Conservation (phyloP, 2,888 invertebrate genomes). For the Xestia xanthographa region DNA sequence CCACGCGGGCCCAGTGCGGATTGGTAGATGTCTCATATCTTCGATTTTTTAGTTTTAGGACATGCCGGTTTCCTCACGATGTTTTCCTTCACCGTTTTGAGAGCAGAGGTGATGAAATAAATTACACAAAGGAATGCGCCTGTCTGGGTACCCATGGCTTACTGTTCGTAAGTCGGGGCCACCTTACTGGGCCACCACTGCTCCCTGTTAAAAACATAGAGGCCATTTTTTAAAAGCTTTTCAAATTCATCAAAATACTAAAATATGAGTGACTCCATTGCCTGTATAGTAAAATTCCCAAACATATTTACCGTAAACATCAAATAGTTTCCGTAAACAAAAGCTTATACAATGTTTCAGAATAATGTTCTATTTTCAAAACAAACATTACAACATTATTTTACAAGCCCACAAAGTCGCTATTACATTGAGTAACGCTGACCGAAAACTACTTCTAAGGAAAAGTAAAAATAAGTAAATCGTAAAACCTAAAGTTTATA, state of each 20-base stretch:
- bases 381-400: constrained; percentile 42
- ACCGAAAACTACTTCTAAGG: constrained; percentile 56
- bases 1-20: too few relatives aligned
- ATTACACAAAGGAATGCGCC: too few relatives aligned
- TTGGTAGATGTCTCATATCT: too few relatives aligned
- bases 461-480: constrained; percentile 64
- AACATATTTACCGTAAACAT: constrained; percentile 9
- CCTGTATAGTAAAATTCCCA: constrained; percentile 2
- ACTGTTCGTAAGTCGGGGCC: too few relatives aligned
- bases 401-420: constrained; percentile 22
- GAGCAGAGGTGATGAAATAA: too few relatives aligned
- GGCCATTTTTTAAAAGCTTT: not conserved
- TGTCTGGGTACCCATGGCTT: too few relatives aligned
- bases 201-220: not conserved
- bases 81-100: too few relatives aligned
- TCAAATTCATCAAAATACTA: not conserved
- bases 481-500: constrained; percentile 65
- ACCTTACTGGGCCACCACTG: too few relatives aligned
- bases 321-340: constrained; percentile 27
- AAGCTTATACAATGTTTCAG: constrained; percentile 2
- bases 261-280: not conserved
- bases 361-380: constrained; percentile 18
- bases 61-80: too few relatives aligned
- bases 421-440: constrained; percentile 58
- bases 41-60: too few relatives aligned